Evolutionary conservation across 2,888 invertebrate genomes (phyloP).

Genomic region (Cabera pusaria): DNA sequence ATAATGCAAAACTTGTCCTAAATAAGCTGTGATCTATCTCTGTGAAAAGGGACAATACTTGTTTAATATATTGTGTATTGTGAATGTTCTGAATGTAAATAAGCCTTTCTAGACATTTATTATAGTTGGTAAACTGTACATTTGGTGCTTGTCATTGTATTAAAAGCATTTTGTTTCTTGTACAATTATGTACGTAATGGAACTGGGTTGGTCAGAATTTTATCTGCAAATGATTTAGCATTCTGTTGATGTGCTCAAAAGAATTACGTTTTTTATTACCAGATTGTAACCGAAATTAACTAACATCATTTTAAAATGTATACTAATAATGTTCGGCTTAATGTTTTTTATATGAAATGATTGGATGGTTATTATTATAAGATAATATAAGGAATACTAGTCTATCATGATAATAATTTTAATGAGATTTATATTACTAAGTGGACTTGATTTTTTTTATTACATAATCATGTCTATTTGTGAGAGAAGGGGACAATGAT

Average conservation of each 20-base stretch:
- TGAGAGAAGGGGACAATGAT: too few relatives aligned
- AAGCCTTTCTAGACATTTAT: too few relatives aligned
- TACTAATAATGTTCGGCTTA: conserved; percentile 3
- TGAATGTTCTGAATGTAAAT: conserved; percentile 24
- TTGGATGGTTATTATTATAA: conserved; percentile 34
- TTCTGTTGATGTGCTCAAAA: conserved; percentile 53
- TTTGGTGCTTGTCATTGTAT: too few relatives aligned
- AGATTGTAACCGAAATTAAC: conserved; percentile 25
- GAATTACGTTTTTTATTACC: conserved; percentile 27
- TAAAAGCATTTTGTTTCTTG: too few relatives aligned
- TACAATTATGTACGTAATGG: too few relatives aligned
- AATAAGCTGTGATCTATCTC: conserved; percentile 75
- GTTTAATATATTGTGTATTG: conserved; percentile 23
- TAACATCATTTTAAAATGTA: conserved; percentile 11
- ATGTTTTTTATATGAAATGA: conserved; percentile 40
- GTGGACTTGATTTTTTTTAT: conserved; percentile 14
- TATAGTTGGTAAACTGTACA: too few relatives aligned
- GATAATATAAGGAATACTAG: conserved; percentile 59
- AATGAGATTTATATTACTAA: conserved; percentile 26
- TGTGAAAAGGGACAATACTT: conserved; percentile 56
- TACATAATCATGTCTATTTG: too few relatives aligned
- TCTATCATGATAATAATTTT: conserved; percentile 57
- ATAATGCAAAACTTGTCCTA: conserved; percentile 52
- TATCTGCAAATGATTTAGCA: conserved; percentile 26
- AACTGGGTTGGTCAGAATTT: conserved; percentile 2